phyloP scores from a whole-genome alignment of 92 coral and sea anemone genomes.

The Isaurus tuberculatus region DNA sequence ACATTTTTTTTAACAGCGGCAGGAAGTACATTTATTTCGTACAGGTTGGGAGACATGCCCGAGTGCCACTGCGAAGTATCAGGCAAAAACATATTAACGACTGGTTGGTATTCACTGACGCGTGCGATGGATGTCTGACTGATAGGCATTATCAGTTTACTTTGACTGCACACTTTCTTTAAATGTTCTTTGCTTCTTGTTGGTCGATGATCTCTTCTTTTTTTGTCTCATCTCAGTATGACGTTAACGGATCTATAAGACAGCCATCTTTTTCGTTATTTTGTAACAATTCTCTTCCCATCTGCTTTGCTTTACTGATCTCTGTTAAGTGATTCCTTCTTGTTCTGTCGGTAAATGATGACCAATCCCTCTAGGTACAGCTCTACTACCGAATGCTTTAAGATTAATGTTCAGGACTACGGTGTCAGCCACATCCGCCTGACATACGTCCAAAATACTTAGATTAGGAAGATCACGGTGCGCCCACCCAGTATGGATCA shows the following conservation, averaged over 20 bases:
- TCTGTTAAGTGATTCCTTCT: background rate
- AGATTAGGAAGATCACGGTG: conserved; percentile 44
- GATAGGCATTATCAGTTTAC: background rate
- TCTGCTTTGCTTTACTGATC: background rate
- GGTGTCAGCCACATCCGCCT: conserved; percentile 14
- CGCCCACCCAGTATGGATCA: conserved; percentile 71
- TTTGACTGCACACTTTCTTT: too few species aligned
- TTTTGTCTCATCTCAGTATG: background rate
- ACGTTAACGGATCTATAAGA: background rate
- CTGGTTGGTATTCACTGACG: too few species aligned
- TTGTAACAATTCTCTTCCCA: conserved; percentile 15
- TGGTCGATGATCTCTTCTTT: background rate
- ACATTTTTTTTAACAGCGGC: conserved; percentile 32
- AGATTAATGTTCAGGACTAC: background rate
- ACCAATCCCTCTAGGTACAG: background rate
- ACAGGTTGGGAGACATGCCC: conserved; percentile 39
- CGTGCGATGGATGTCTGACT: background rate
- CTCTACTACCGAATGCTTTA: background rate
- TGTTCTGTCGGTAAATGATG: background rate
- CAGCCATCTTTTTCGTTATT: background rate
- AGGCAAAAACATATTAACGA: too few species aligned
- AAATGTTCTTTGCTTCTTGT: background rate
- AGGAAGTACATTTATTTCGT: conserved; percentile 35
- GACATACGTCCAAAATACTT: conserved; percentile 13
- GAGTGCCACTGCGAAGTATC: conserved; percentile 23